Evolutionary conservation across 2,113 vertebrate species (phyloP).

Genomic region (Lathamus discolor): DNA sequence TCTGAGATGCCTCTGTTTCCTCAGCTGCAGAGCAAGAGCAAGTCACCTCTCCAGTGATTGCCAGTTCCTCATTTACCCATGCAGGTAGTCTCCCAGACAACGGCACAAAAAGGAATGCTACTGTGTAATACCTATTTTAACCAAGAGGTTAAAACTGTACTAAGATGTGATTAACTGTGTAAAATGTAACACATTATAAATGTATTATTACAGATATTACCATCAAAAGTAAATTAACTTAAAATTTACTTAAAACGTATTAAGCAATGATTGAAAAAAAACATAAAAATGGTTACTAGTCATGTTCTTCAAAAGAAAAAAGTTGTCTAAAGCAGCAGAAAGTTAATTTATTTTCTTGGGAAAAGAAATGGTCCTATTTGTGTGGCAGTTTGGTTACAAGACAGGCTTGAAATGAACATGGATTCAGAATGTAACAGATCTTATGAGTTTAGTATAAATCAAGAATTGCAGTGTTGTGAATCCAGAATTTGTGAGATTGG

Average conservation of each 20-base stretch:
- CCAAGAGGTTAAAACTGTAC: conserved; percentile 3
- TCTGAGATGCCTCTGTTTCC: not conserved
- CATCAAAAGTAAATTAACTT: conserved; percentile 1
- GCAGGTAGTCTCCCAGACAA: not conserved
- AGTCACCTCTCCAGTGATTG: not conserved
- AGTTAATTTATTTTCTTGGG: not conserved
- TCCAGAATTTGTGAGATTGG: not conserved
- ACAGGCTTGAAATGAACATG: not conserved
- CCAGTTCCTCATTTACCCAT: not conserved
- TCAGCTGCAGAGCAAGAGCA: not conserved
- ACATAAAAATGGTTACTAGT: not conserved
- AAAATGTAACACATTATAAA: conserved; percentile 16
- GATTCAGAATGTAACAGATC: not conserved
- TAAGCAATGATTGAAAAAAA: not conserved
- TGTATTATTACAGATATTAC: not conserved
- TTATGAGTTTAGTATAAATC: not conserved
- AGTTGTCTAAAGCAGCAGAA: not conserved
- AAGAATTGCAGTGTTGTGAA: not conserved
- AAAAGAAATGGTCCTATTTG: not conserved
- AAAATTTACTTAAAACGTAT: not conserved
- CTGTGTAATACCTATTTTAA: not conserved
- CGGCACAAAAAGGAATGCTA: not conserved
- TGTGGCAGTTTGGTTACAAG: not conserved
- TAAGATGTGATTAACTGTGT: not conserved
- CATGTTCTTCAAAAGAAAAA: not conserved